phyloP scores from a whole-genome alignment of 2,113 vertebrate species.

The Macheiramphus alcinus region DNA sequence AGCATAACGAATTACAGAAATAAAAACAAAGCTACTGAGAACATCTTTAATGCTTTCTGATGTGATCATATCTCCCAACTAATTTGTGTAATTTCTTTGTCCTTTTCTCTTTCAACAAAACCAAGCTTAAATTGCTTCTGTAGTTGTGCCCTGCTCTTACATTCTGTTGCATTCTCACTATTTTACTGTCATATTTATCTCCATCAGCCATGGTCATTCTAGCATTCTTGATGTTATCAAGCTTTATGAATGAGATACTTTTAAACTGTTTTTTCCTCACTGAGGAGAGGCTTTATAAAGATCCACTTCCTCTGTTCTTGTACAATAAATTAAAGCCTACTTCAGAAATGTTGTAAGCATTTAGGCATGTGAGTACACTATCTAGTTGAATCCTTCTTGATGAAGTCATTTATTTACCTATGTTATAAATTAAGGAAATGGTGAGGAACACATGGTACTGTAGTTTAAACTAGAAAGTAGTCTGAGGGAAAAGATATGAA shows the following conservation, averaged over 20 bases:
- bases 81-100: not conserved
- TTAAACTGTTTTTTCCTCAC: not conserved
- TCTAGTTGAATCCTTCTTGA: not conserved
- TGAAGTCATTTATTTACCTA: conserved; percentile 22
- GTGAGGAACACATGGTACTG: not conserved
- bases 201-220: not conserved
- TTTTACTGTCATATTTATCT: not conserved
- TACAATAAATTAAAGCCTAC: not conserved
- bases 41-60: not conserved
- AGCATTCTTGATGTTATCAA: not conserved
- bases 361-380: not conserved
- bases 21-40: not conserved
- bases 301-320: not conserved
- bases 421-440: not conserved
- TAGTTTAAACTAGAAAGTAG: not conserved
- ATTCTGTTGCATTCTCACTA: not conserved
- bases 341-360: not conserved
- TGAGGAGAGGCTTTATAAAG: not conserved
- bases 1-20: not conserved
- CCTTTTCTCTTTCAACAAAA: not conserved
- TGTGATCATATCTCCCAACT: not conserved
- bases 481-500: not conserved
- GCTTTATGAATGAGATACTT: not conserved
- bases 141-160: not conserved
- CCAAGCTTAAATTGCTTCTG: not conserved